Evolutionary conservation across 2,113 vertebrate genomes (phyloP), one percentile per base, ranked within the genome.

Genomic region (Melanostigma gelatinosum): DNA sequence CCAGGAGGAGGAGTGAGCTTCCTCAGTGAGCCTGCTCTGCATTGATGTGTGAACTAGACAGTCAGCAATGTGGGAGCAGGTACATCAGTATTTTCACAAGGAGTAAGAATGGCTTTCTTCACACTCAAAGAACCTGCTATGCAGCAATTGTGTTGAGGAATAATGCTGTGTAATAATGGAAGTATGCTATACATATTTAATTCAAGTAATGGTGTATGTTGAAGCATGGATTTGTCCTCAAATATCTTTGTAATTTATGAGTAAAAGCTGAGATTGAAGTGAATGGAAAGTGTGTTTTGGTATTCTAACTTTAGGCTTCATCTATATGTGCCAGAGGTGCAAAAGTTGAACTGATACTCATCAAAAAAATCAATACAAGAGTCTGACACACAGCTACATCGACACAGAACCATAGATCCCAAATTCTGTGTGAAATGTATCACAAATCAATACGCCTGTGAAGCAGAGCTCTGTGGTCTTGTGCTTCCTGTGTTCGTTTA

Each of bases 41-140:
- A 64, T 20, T 84, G 81, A 91, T 69, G 75, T 88, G 55, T 66
- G 50, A 80, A 72, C 73, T 63, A 75, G 73, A 87, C 75, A 75
- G 50, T 85, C 71, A n/a, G 72, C 54, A 76, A 73, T 75, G 79
- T 75, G 46, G 60, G 75, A 87, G 65, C 74, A 70, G 63, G 63
- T 77, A 46, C 76, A 82, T 79, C 50, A 70, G 67, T 64, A 79
- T 75, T 72, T 85, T 82, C 77, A 80, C 50, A 72, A 61, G 44
- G 44, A 75, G 65, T 20, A 60, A 58, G 61, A 85, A 77, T 46
- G 36, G 54, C 72, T 87, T 75, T 74, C 67, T 80, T 62, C 68
- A 46, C 36, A 15, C 58, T 70, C 52, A 84, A 71, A 79, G 50
- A 68, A 73, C 20, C 38, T 3, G 4, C n/a, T 32, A 42, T 29